Conservation (phyloP, 1,140 invertebrate species). For the Philopotamus ludificatus region DNA sequence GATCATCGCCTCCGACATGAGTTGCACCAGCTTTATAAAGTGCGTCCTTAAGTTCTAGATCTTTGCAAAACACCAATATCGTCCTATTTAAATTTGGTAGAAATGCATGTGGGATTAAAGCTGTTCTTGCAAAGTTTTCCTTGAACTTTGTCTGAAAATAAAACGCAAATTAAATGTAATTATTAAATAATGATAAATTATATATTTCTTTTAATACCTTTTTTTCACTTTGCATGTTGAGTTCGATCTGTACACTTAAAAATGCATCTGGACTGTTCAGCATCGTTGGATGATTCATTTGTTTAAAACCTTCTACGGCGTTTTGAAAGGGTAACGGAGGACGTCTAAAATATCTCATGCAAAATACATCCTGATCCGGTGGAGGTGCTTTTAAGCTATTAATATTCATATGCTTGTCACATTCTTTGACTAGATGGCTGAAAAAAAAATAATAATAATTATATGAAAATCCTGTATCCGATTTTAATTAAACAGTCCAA, state of each 20-base stretch:
- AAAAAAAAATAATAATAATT: too few relatives aligned
- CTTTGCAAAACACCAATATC: constrained; percentile 72
- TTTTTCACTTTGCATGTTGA: constrained; percentile 68
- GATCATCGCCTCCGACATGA: constrained; percentile 64
- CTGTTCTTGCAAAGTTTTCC: constrained; percentile 62
- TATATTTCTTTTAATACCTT: constrained; percentile 42
- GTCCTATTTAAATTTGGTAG: constrained; percentile 61
- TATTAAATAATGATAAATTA: not conserved
- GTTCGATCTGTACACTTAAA: constrained; percentile 65
- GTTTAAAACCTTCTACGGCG: constrained; percentile 70
- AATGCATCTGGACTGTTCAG: constrained; percentile 67
- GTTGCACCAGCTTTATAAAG: constrained; percentile 68
- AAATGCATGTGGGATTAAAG: constrained; percentile 64
- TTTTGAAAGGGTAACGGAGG: constrained; percentile 65
- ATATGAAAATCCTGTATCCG: too few relatives aligned
- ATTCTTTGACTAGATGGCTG: constrained; percentile 38
- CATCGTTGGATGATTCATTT: constrained; percentile 75
- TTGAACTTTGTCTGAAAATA: constrained; percentile 61
- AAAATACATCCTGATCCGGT: constrained; percentile 61
- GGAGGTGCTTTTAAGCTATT: constrained; percentile 53
- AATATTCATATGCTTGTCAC: constrained; percentile 44
- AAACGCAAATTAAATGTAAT: constrained; percentile 32
- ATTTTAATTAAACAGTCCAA: too few relatives aligned
- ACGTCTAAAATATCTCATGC: constrained; percentile 55
- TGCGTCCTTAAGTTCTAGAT: constrained; percentile 56